phyloP scores from a whole-genome alignment of 2,888 invertebrate genomes.

The Tetanocera ferruginea region DNA sequence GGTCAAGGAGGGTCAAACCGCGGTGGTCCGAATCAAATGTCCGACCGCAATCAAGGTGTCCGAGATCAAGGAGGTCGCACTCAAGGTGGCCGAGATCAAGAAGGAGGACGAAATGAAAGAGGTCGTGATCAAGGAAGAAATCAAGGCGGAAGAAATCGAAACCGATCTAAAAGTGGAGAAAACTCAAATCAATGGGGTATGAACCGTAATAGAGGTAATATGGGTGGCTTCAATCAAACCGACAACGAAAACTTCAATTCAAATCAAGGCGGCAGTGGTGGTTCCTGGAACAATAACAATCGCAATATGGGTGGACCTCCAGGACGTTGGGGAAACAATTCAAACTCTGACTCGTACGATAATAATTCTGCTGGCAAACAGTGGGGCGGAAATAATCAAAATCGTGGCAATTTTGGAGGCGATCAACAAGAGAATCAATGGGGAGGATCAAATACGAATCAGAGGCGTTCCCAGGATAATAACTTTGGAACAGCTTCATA shows the following conservation, averaged over 20 bases:
- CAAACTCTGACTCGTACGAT: slow-evolving; percentile 38
- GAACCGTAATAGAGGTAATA: slow-evolving; percentile 4
- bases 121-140: slow-evolving; percentile 21
- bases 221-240: slow-evolving; percentile 30
- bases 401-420: slow-evolving; percentile 36
- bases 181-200: slow-evolving; percentile 26
- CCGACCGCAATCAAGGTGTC: slow-evolving; percentile 17
- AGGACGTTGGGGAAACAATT: slow-evolving; percentile 31
- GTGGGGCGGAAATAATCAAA: slow-evolving; percentile 33
- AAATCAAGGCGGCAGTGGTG: slow-evolving; percentile 27
- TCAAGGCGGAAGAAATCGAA: slow-evolving; percentile 19
- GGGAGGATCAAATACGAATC: not conserved
- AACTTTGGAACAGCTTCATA: not conserved
- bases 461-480: not conserved
- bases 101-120: slow-evolving; percentile 21
- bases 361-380: slow-evolving; percentile 37
- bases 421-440: slow-evolving; percentile 24
- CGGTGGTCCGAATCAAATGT: slow-evolving; percentile 31
- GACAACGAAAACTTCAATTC: slow-evolving; percentile 38
- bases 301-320: slow-evolving; percentile 34
- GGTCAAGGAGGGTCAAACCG: slow-evolving; percentile 1
- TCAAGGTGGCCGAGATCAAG: slow-evolving; percentile 27
- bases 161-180: slow-evolving; percentile 16
- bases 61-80: slow-evolving; percentile 23
- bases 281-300: slow-evolving; percentile 31